Conservation (phyloP, 2,888 invertebrate species). For the Cloeon dipterum region DNA sequence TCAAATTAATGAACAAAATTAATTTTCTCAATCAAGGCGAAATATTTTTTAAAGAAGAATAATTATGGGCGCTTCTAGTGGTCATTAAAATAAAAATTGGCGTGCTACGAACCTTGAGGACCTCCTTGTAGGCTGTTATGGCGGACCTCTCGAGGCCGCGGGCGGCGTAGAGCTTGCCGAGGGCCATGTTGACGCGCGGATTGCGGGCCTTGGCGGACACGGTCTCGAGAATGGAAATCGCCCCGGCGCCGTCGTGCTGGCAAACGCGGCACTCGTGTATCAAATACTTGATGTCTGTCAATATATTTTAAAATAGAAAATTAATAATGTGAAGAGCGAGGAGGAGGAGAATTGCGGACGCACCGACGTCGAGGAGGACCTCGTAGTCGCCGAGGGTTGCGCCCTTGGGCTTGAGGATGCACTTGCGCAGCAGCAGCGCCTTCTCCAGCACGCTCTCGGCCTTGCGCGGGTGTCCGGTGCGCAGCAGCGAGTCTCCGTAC, state of each 20-base stretch:
- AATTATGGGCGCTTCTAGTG: no score
- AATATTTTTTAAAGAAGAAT: no score
- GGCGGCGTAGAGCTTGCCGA: constrained; percentile 47
- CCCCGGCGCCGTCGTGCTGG: constrained; percentile 37
- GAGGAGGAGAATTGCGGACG: constrained; percentile 5
- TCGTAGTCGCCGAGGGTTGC: constrained; percentile 19
- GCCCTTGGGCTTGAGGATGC: constrained; percentile 28
- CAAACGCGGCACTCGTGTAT: constrained; percentile 44
- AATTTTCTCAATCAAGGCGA: no score
- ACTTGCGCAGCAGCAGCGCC: constrained; percentile 38
- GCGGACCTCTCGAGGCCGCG: constrained; percentile 47
- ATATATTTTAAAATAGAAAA: constrained; percentile 1
- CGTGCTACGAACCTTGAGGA: constrained; percentile 37
- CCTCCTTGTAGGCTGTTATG: constrained; percentile 53
- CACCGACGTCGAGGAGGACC: constrained; percentile 26
- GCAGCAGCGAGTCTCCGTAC: constrained; percentile 44
- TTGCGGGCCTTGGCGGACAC: constrained; percentile 40
- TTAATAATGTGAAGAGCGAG: neutral
- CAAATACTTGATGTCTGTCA: constrained; percentile 41
- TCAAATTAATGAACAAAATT: no score
- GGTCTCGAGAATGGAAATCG: constrained; percentile 23
- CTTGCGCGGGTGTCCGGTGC: constrained; percentile 36
- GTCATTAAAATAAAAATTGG: no score
- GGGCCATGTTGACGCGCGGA: constrained; percentile 49
- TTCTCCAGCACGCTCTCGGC: constrained; percentile 42